phyloP scores from a whole-genome alignment of 1,140 invertebrate genomes.

The Dryas iulia region DNA sequence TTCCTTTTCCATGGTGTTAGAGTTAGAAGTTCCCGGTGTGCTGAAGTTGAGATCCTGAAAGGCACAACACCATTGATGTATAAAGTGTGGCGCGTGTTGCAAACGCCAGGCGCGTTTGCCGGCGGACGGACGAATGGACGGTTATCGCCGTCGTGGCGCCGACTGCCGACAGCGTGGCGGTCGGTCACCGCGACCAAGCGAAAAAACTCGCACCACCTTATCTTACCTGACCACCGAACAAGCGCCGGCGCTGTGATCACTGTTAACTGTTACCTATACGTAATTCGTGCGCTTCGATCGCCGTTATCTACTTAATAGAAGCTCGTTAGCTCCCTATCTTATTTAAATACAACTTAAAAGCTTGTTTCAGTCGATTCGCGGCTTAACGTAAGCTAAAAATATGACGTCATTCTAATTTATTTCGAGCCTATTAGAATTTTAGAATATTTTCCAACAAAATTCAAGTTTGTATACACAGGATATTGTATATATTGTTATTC shows the following conservation, averaged over 20 bases:
- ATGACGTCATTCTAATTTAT: neutral
- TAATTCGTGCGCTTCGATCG: constrained; percentile 4
- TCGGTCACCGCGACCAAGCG: constrained; percentile 59
- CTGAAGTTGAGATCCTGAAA: constrained; percentile 43
- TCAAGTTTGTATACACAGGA: neutral
- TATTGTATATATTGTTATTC: neutral
- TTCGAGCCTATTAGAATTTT: neutral
- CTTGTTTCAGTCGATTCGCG: neutral
- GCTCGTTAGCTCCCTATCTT: neutral
- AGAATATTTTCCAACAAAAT: neutral
- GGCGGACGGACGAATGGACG: constrained; percentile 69
- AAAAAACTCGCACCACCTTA: constrained; percentile 62
- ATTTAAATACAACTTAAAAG: constrained; percentile 3
- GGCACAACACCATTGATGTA: constrained; percentile 61
- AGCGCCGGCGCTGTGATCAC: constrained; percentile 32
- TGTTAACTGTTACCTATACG: too few relatives aligned
- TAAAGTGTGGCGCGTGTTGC: constrained; percentile 35
- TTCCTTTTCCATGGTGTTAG: constrained; percentile 81
- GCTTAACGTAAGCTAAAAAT: neutral
- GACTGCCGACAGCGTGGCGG: constrained; percentile 42
- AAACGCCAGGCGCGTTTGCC: constrained; percentile 60
- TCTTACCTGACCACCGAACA: constrained; percentile 48
- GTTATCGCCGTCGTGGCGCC: constrained; percentile 56
- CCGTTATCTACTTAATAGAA: constrained; percentile 10
- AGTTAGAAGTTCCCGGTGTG: constrained; percentile 19